Percentiles rank a stretch among this genome's conserved stretches.
These are phyloP conservation scores for Siphamia tubifer DNA, from an alignment of 2,113 vertebrate species.

Conservation along the genomic window DNA sequence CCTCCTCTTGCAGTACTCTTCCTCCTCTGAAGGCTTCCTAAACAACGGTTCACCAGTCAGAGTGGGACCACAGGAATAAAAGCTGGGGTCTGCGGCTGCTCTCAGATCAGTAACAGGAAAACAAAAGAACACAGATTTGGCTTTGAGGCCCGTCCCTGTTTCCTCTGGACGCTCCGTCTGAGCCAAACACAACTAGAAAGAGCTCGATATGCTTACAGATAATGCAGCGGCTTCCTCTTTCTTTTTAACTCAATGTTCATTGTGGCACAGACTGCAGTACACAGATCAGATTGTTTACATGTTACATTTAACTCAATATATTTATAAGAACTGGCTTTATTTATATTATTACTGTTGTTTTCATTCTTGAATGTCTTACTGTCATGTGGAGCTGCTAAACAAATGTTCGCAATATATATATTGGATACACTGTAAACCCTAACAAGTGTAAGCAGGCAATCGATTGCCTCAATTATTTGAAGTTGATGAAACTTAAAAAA, in stretches of 20 bases:
- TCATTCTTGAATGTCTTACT: no score
- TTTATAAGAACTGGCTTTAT: no score
- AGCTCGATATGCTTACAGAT: constrained; percentile 4
- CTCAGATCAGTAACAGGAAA: neutral
- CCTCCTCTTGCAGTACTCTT: neutral
- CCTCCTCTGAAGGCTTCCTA: neutral
- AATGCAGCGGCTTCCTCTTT: constrained; percentile 25
- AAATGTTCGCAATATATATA: no score
- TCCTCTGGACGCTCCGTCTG: neutral
- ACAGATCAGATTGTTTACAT: no score
- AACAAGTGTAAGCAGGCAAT: no score
- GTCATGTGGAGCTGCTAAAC: no score
- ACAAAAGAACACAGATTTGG: neutral
- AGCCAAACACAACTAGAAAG: constrained; percentile 23
- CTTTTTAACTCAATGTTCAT: neutral
- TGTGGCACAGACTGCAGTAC: neutral
- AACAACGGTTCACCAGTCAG: neutral
- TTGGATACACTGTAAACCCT: no score
- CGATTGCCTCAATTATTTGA: no score
- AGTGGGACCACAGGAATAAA: neutral
- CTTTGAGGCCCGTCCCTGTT: constrained; percentile 13
- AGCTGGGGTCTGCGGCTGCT: no score
- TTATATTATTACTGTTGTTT: no score
- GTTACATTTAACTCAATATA: no score
- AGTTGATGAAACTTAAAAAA: no score